phyloP scores from a whole-genome alignment of 37 sponge, comb jelly and placozoan genomes.

The Aplysina aerophoba region DNA sequence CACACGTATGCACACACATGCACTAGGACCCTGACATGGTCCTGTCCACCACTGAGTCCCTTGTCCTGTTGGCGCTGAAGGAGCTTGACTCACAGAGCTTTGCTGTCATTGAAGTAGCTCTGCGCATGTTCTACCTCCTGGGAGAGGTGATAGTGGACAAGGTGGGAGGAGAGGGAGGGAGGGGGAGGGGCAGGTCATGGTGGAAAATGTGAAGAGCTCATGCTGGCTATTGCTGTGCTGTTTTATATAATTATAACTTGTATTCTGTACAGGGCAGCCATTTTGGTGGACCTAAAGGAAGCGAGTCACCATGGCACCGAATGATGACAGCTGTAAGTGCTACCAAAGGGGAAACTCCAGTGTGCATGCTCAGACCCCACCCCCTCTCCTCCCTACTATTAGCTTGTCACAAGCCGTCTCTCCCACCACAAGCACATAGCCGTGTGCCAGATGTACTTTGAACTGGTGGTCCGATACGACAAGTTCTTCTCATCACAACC shows the following conservation, averaged over 20 bases:
- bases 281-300: constrained; percentile 38
- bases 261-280: constrained; percentile 23
- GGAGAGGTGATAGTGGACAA: constrained; percentile 80
- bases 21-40: constrained; percentile 61
- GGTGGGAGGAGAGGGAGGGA: constrained; percentile 47
- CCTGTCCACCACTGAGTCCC: constrained; percentile 41
- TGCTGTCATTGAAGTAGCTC: constrained; percentile 72
- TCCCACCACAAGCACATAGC: constrained; percentile 64
- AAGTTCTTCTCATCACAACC: constrained; percentile 73
- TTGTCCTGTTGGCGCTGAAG: constrained; percentile 41
- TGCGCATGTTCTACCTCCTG: constrained; percentile 73
- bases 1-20: not conserved
- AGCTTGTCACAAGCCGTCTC: constrained; percentile 67
- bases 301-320: constrained; percentile 57
- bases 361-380: not conserved
- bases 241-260: not conserved
- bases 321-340: constrained; percentile 73
- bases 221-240: not conserved
- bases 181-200: not conserved
- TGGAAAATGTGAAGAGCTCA: too few species aligned
- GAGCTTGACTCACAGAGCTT: constrained; percentile 52
- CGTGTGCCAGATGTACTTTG: constrained; percentile 82
- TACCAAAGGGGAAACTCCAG: not conserved
- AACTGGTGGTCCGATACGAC: constrained; percentile 83
- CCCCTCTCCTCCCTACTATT: not conserved